These are phyloP conservation scores for Papilio protenor DNA, from an alignment of 2,888 invertebrate species.

Conservation along the genomic window DNA sequence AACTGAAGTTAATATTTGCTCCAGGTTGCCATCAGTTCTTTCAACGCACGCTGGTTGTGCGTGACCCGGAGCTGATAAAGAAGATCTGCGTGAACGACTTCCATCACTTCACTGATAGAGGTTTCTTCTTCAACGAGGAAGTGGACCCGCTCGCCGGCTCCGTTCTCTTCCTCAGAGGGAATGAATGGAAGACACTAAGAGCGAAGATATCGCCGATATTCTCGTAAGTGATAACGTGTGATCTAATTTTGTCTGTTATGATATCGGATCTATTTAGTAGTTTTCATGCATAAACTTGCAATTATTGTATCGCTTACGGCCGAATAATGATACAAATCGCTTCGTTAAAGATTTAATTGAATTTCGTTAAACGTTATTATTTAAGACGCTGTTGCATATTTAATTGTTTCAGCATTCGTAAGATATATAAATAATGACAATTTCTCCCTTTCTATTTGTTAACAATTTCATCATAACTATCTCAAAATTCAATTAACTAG, in stretches of 20 bases:
- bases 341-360: too few relatives aligned
- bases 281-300: too few relatives aligned
- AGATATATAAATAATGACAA: too few relatives aligned
- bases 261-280: too few relatives aligned
- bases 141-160: conserved; percentile 78
- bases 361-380: too few relatives aligned
- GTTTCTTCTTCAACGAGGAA: conserved; percentile 77
- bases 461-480: neutral
- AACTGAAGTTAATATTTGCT: conserved; percentile 45
- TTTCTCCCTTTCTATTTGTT: neutral
- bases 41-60: conserved; percentile 75
- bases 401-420: too few relatives aligned
- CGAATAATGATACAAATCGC: too few relatives aligned
- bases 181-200: conserved; percentile 73
- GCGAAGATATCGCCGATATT: conserved; percentile 80
- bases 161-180: conserved; percentile 75
- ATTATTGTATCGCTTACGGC: too few relatives aligned
- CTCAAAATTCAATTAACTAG: neutral
- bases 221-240: conserved; percentile 64
- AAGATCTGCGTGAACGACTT: conserved; percentile 79
- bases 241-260: too few relatives aligned
- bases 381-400: too few relatives aligned
- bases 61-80: conserved; percentile 76
- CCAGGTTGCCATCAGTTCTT: conserved; percentile 78
- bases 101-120: conserved; percentile 77